Base-by-base conservation (phyloP, 2,888 invertebrate species). In the Sinhomidia bicolor region DNA sequence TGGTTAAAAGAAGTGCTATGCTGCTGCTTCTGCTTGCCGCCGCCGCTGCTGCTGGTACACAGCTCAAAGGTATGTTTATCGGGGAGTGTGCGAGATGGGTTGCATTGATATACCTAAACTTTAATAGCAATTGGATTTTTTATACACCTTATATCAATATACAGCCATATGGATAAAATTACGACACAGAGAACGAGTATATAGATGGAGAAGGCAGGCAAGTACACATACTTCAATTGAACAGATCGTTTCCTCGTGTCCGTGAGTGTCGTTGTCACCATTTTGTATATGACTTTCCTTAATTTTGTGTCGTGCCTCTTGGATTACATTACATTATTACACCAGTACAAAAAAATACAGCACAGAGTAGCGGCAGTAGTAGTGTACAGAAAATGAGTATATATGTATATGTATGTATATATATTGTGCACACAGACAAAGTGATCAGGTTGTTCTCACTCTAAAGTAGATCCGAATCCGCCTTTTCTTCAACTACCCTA, bases 201-300 rank as follows among this genome's bases (percentile, higher is more conserved):
- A 29, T 76, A 41, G n/a, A 0, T n/a, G n/a, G 26, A 32, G 12
- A 36, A 79, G 32, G 54, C 12, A 57, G n/a, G n/a, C 10, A 5
- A 20, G 36, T 41, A 14, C 23, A 32, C 51, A 60, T 41, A 36
- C 23, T 36, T 57, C 41, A 10, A 29, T 41, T 60, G 36, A 23
- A 80, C 9, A 78, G 78, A 36, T 68, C 51, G 47, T 78, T 78
- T 78, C 14, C 62, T 62, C 80, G 29, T 80, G 60, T 60, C 51
- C 76, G 41, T 41, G 79, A 32, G 57, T 81, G 81, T 81, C 74
- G 57, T 81, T 84, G 71, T 71, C 71, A 41, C 71, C 71, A 41
- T 87, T 87, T 57, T 60, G 60, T 60, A 51, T n/a, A 36, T 68
- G 57, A 36, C 47, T 57, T 81, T 87, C 71, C 81, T 87, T 87